A percentile compares a stretch with the other conserved stretches of the same genome.
Evolutionary conservation across 2,888 invertebrate species (phyloP).

Genomic region (Eupithecia inturbata): DNA sequence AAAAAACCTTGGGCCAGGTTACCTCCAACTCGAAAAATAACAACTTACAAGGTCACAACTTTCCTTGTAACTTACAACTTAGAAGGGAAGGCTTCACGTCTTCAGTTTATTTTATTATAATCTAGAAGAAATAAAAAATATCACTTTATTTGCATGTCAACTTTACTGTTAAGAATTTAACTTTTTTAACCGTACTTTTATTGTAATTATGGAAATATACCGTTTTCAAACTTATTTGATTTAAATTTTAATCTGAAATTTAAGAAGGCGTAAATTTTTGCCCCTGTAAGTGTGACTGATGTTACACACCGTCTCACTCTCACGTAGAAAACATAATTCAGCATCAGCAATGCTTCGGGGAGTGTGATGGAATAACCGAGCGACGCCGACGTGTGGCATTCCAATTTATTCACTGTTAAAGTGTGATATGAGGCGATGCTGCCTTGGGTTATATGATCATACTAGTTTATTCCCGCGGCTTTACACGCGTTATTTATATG

Average conservation of each 20-base stretch:
- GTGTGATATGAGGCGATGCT: constrained; percentile 26
- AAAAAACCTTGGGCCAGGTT: too few species aligned
- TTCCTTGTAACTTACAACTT: too few species aligned
- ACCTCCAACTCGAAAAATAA: too few species aligned
- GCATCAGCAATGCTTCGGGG: constrained; percentile 53
- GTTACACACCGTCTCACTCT: not conserved
- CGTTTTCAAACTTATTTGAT: too few species aligned
- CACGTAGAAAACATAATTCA: constrained; percentile 64
- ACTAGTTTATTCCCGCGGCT: not conserved
- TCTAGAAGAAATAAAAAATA: too few species aligned
- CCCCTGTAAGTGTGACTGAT: not conserved
- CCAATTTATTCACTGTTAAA: constrained; percentile 58
- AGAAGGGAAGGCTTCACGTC: too few species aligned
- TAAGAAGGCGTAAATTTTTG: not conserved
- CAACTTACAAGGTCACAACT: too few species aligned
- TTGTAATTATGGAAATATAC: too few species aligned
- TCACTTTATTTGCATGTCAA: too few species aligned
- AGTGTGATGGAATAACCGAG: constrained; percentile 67
- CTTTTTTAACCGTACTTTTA: too few species aligned
- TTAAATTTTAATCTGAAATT: not conserved
- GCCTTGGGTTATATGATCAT: constrained; percentile 5
- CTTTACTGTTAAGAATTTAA: too few species aligned
- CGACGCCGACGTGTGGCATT: constrained; percentile 60
- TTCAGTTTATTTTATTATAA: too few species aligned
- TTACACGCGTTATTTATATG: not conserved